Conservation (phyloP, 2,888 invertebrate species). For the Amphipyra berbera region DNA sequence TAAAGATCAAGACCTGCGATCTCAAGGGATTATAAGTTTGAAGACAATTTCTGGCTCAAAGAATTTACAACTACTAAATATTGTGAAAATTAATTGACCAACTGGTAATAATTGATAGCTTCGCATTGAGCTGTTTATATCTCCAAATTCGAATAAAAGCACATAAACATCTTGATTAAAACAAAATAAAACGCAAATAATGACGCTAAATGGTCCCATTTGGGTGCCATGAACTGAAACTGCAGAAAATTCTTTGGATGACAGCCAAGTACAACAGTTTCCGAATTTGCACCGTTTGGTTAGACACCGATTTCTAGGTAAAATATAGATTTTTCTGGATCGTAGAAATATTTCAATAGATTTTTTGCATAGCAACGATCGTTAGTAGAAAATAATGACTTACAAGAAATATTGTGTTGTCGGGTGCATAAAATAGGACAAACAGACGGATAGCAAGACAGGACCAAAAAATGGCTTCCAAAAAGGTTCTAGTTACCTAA, state of each 20-base stretch:
- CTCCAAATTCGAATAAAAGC: not conserved
- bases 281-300: not conserved
- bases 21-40: too few species aligned
- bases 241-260: constrained; percentile 24
- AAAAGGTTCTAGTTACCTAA: too few species aligned
- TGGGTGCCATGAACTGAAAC: not conserved
- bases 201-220: constrained; percentile 2
- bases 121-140: not conserved
- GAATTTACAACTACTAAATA: too few species aligned
- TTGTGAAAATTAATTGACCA: too few species aligned
- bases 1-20: too few species aligned
- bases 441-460: too few species aligned
- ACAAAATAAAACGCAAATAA: not conserved
- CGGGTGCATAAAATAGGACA: too few species aligned
- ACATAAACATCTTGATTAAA: constrained; percentile 7
- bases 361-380: too few species aligned
- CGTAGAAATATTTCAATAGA: not conserved
- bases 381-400: too few species aligned
- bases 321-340: not conserved
- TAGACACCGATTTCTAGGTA: constrained; percentile 5
- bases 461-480: too few species aligned
- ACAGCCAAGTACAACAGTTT: constrained; percentile 16
- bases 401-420: too few species aligned
- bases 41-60: too few species aligned
- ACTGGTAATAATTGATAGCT: not conserved